These are phyloP conservation scores for Saguinus midas DNA, from an alignment of 2,113 vertebrate species.

Conservation along the genomic window DNA sequence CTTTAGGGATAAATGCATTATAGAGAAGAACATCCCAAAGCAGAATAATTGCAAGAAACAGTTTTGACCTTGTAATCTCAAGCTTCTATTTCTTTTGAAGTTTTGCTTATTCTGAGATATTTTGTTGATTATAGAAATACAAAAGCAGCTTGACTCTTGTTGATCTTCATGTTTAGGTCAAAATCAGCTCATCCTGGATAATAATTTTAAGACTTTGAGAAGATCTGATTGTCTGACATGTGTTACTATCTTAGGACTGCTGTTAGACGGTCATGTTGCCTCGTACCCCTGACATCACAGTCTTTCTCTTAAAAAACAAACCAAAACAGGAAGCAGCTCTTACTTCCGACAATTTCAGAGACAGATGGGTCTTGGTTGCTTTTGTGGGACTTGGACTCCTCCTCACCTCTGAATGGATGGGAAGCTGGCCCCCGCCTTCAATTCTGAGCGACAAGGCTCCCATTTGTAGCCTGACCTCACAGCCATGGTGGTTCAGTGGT, in stretches of 20 bases:
- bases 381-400: too few relatives aligned
- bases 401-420: rapidly evolving
- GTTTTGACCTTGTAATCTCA: slow-evolving; percentile 65
- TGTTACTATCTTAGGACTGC: rapidly evolving
- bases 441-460: background rate
- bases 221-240: background rate
- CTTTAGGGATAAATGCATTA: slow-evolving; percentile 62
- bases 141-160: slow-evolving; percentile 59
- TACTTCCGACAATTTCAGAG: background rate
- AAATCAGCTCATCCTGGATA: slow-evolving; percentile 27
- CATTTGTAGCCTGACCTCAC: background rate
- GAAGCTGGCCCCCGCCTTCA: background rate
- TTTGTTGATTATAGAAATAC: slow-evolving; percentile 61
- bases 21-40: slow-evolving; percentile 64
- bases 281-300: background rate
- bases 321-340: background rate
- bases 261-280: background rate
- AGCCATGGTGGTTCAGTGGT: background rate
- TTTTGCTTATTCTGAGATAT: slow-evolving; percentile 57
- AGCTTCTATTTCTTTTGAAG: slow-evolving; percentile 62
- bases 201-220: background rate
- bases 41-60: slow-evolving; percentile 71
- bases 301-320: background rate
- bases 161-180: slow-evolving; percentile 64
- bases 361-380: background rate